Evolutionary conservation across 2,113 vertebrate genomes (phyloP), one percentile per base, ranked within the genome.

Genomic region (Acanthochromis polyacanthus): DNA sequence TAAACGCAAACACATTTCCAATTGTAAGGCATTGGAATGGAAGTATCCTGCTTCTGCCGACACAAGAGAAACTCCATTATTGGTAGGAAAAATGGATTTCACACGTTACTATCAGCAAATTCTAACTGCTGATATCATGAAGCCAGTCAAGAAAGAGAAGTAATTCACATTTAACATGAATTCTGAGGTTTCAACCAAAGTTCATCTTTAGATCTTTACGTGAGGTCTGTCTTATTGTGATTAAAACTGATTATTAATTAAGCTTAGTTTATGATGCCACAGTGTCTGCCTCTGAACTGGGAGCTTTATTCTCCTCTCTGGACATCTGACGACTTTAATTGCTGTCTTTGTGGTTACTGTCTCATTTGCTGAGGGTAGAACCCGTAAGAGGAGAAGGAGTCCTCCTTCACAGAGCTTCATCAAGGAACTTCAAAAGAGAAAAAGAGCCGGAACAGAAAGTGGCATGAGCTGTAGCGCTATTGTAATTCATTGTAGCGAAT

Each of bases 241-340:
- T 88, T 78, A 76, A 76, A 73, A 81, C 63, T 73, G 64, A 87
- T 83, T 73, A 77, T 82, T 38, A 88, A 83, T 88, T 81, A 85
- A 87, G 72, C 64, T 73, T 43, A 43, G 78, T 84, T 86, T 84
- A 89, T 83, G 86, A 88, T 43, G 76, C 48, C 25, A 28, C 51
- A 51, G 8, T 79, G 53, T 67, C 73, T 85, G 67, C 58, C 62
- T 69, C 71, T 88, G 85, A 90, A 86, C 88, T 75, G 82, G 48
- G 45, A 80, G 66, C 65, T 89, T 85, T 78, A 88, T 82, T 84
- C 69, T 79, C 62, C 61, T 88, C 74, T 74, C 86, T 52, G 70
- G 81, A 76, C 73, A 84, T 81, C 71, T 59, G 32, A 71, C 38
- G 76, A 75, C 79, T 90, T 75, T 90, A 88, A 93, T 94, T 92